These are phyloP conservation scores for Donacobius atricapilla DNA, from an alignment of 2,113 vertebrate species.

Conservation along the genomic window DNA sequence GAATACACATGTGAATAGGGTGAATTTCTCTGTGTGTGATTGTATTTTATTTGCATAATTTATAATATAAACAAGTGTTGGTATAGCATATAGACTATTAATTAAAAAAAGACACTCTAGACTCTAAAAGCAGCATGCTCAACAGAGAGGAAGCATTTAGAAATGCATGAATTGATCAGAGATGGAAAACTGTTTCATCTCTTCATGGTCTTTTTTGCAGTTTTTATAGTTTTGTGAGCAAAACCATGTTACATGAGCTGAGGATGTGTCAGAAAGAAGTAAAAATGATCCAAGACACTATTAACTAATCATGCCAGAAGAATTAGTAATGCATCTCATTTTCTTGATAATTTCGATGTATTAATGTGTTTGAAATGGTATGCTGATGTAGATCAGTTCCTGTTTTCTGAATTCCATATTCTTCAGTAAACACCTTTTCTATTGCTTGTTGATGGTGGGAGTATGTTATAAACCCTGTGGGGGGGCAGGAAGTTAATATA, in stretches of 20 bases:
- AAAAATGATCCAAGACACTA: background rate
- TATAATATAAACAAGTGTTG: background rate
- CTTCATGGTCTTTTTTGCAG: background rate
- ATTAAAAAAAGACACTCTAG: background rate
- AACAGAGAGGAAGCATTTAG: background rate
- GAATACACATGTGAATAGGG: background rate
- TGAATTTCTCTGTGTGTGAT: background rate
- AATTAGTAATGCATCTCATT: background rate
- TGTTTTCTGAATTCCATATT: background rate
- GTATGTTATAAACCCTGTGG: background rate
- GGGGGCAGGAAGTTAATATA: background rate
- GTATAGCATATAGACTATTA: background rate
- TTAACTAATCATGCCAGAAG: background rate
- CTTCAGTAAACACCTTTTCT: background rate
- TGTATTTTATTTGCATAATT: background rate
- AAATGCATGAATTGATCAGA: background rate
- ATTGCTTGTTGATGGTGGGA: background rate
- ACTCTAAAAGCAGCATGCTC: background rate
- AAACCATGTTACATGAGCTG: background rate
- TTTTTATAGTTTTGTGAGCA: background rate
- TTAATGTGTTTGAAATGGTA: background rate
- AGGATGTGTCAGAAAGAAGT: background rate
- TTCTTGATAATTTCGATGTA: background rate
- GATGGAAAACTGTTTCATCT: background rate
- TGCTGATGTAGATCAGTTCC: background rate